These are phyloP conservation scores for Agrotis puta DNA, from an alignment of 2,888 invertebrate genomes.

Conservation along the genomic window DNA sequence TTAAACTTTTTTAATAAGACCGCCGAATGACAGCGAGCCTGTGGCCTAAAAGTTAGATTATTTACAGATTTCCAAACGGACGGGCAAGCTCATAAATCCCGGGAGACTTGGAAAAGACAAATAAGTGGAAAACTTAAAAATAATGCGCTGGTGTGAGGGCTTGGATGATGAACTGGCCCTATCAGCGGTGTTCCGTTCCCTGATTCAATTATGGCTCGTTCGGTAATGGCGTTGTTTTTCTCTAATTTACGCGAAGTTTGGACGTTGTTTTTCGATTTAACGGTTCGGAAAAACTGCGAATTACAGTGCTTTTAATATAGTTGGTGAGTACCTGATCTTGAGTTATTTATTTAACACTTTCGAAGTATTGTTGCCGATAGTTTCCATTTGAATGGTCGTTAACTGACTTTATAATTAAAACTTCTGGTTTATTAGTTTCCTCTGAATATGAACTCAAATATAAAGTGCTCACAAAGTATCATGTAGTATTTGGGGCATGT, in stretches of 20 bases:
- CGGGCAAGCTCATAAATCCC: conserved; percentile 60
- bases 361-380: neutral
- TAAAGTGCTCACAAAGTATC: conserved; percentile 42
- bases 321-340: neutral
- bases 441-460: neutral
- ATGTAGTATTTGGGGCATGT: conserved; percentile 25
- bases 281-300: conserved; percentile 24
- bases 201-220: conserved; percentile 49
- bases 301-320: conserved; percentile 24
- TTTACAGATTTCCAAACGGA: conserved; percentile 65
- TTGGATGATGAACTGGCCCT: conserved; percentile 39
- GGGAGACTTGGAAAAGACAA: conserved; percentile 48
- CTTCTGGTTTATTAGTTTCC: neutral
- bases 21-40: conserved; percentile 51
- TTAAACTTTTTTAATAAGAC: conserved; percentile 73
- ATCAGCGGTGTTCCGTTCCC: conserved; percentile 16
- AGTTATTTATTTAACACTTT: conserved; percentile 7
- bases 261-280: conserved; percentile 44
- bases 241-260: conserved; percentile 27
- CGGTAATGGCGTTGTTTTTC: conserved; percentile 47
- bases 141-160: conserved; percentile 51
- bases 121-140: conserved; percentile 65
- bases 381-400: conserved; percentile 5
- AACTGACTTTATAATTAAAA: neutral
- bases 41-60: conserved; percentile 55